phyloP scores from a whole-genome alignment of 2,888 invertebrate genomes.

The Drosophila demipolita region DNA sequence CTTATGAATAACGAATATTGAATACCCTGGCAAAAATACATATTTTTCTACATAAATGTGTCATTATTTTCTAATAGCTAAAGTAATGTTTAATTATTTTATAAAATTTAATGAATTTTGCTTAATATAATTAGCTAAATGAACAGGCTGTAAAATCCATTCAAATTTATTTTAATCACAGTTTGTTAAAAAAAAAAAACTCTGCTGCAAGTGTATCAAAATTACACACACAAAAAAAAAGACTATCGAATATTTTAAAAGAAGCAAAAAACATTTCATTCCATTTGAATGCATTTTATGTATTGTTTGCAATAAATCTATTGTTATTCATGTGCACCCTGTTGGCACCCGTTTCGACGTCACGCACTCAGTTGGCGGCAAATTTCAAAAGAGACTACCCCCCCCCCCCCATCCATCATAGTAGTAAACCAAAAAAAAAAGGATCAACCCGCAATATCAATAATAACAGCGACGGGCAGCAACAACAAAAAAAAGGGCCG shows the following conservation, averaged over 20 bases:
- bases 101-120: not conserved
- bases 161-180: too few species aligned
- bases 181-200: not conserved
- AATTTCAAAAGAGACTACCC: slow-evolving; percentile 41
- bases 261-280: slow-evolving; percentile 57
- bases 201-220: slow-evolving; percentile 5
- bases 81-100: not conserved
- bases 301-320: slow-evolving; percentile 79
- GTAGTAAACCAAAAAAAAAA: too few species aligned
- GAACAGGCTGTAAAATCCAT: not conserved
- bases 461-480: slow-evolving; percentile 49
- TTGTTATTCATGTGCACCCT: slow-evolving; percentile 65
- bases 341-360: slow-evolving; percentile 3
- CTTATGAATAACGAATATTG: not conserved
- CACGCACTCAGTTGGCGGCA: slow-evolving; percentile 52
- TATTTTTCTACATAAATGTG: not conserved
- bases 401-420: not conserved
- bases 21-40: not conserved
- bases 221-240: slow-evolving; percentile 10
- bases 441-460: slow-evolving; percentile 65
- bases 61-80: not conserved
- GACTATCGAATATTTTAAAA: slow-evolving; percentile 11
- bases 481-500: slow-evolving; percentile 55
- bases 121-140: not conserved
- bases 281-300: slow-evolving; percentile 72